Base-by-base conservation (phyloP, 2,888 invertebrate genomes). In the Erannis defoliaria region DNA sequence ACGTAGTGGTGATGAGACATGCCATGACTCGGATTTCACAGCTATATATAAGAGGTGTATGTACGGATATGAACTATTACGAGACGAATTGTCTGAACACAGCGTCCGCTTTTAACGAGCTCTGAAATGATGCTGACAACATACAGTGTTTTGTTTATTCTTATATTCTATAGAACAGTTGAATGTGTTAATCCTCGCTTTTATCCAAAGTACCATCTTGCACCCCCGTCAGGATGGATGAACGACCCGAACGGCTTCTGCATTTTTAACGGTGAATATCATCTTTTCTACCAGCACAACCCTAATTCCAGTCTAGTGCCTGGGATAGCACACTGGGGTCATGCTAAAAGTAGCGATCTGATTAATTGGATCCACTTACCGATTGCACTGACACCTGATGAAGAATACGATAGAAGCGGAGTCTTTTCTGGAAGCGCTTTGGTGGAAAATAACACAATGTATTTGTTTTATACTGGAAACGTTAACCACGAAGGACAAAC, bases 191-290 rank as follows among this genome's bases (percentile, higher is more conserved):
- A 76, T 4, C 74, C 76, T 10, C 71, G 74, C 0, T 89, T 74
- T 48, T 81, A 81, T 43, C 90, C 90, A 1, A 75, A 77, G 0
- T 91, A 83, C 59, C 93, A 93, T 53, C 66, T 88, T 21, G 79
- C 83, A 3, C 89, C 90, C 0, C 78, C 77, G 0, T 16, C 66
- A 2, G 93, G 93, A 40, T 94, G 94, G 94, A 91, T 94, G 82
- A 94, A 94, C 70, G 94, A 94, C 56, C 94, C 94, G 0, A 94
- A 94, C 56, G 94, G 94, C 5, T 89, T 94, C 62, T 81, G 89
- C 53, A 64, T 77, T 38, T 90, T 74, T 63, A 71, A 81, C 5
- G 76, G 80, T 1, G 80, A 84, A 18, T 94, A 89, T 64, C 94
- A 94, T 66, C 70, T 94, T 3, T 94, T 93, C 64, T 94, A 89